These are phyloP conservation scores for Oncorhynchus clarkii DNA, from an alignment of 2,113 vertebrate genomes.

Conservation along the genomic window DNA sequence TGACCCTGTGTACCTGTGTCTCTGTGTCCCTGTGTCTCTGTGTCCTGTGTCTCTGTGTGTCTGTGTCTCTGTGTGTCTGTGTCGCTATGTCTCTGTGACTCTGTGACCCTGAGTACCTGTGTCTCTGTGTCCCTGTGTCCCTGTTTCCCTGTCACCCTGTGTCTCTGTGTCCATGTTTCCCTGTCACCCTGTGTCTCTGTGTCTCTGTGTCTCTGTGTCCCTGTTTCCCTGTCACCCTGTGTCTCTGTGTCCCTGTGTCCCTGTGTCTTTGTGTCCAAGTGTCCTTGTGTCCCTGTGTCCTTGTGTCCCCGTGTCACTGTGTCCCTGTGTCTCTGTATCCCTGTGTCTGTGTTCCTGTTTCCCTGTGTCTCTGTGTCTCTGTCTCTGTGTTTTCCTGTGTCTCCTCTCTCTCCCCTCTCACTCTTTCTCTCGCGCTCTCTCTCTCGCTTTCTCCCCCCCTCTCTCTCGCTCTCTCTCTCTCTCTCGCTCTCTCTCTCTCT, in stretches of 20 bases:
- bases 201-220: neutral
- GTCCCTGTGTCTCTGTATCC: too few relatives aligned
- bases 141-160: neutral
- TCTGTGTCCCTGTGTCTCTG: too few relatives aligned
- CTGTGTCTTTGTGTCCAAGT: neutral
- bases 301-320: neutral
- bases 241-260: neutral
- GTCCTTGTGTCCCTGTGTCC: neutral
- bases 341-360: too few relatives aligned
- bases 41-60: too few relatives aligned
- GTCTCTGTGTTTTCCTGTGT: neutral
- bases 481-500: neutral
- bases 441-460: neutral
- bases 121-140: too few relatives aligned
- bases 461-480: slow-evolving; percentile 1
- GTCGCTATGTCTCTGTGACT: neutral
- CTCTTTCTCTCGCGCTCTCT: neutral
- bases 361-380: too few relatives aligned
- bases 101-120: neutral
- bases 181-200: neutral
- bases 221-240: neutral
- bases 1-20: too few relatives aligned
- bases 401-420: neutral
- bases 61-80: neutral
- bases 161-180: neutral